Evolutionary conservation across 2,113 vertebrate genomes (phyloP).

Genomic region (Echinops telfairi): DNA sequence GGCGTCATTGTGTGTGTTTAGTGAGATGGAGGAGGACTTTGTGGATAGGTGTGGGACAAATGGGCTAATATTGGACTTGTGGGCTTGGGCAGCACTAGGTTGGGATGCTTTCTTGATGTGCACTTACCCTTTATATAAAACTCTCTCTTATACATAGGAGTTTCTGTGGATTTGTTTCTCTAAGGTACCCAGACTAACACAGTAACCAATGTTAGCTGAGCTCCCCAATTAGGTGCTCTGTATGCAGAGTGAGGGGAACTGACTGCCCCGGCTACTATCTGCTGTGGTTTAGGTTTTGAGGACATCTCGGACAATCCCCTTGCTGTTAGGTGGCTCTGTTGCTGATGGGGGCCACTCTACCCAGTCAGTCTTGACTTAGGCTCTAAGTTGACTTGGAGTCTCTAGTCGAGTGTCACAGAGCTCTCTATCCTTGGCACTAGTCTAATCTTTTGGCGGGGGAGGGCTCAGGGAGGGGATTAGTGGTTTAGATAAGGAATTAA

Average conservation of each 20-base stretch:
- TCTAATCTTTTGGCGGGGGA: background rate
- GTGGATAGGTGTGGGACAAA: no score
- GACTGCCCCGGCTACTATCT: background rate
- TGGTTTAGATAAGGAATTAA: background rate
- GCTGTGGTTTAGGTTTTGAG: background rate
- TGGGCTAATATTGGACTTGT: no score
- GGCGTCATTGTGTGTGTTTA: no score
- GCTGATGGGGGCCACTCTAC: background rate
- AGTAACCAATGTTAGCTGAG: background rate
- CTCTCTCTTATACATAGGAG: no score
- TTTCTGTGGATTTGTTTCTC: no score
- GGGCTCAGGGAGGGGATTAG: no score
- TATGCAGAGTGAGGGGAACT: background rate
- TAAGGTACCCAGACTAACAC: no score
- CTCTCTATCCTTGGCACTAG: conserved; percentile 18
- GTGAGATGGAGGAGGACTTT: no score
- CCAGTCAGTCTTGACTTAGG: background rate
- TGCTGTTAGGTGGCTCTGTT: background rate
- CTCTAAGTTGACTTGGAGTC: background rate
- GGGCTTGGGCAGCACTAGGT: no score
- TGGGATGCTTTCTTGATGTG: no score
- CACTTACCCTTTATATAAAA: no score
- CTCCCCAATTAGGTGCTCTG: background rate
- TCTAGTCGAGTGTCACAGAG: background rate
- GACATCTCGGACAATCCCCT: background rate